Conservation (phyloP, 2,113 vertebrate genomes). For the Mionectes macconnelli region DNA sequence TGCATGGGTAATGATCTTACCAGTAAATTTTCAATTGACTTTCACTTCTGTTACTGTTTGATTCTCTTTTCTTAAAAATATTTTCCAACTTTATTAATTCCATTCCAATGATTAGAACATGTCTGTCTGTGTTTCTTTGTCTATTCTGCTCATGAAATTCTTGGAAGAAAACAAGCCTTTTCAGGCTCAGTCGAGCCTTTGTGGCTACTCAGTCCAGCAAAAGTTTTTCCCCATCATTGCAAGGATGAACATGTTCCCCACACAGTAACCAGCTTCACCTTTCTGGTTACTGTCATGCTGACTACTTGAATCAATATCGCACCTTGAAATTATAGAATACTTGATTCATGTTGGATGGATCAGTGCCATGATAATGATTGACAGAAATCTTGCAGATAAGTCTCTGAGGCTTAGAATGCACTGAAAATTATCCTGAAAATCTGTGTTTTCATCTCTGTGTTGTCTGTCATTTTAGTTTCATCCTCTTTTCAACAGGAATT, state of each 20-base stretch:
- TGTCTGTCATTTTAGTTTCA: not conserved
- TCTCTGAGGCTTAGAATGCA: not conserved
- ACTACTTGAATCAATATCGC: not conserved
- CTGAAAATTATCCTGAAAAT: not conserved
- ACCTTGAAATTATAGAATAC: not conserved
- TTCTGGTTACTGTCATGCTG: not conserved
- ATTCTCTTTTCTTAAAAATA: not conserved
- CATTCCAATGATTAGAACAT: not conserved
- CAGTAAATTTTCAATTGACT: not conserved
- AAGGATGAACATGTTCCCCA: not conserved
- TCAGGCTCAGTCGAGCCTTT: not conserved
- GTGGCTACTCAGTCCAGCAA: not conserved
- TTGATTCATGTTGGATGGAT: not conserved
- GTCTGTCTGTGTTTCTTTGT: not conserved
- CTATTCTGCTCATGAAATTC: not conserved
- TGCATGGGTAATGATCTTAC: not conserved
- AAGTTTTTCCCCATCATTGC: not conserved
- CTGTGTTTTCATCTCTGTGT: not conserved
- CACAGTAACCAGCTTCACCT: not conserved
- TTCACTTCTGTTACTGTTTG: rapidly evolving
- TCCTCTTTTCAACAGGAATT: not conserved
- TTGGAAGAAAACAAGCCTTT: not conserved
- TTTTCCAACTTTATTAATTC: not conserved
- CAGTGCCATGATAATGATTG: not conserved
- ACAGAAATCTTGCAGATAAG: not conserved